A percentile compares a stretch with the other conserved stretches of the same genome.
phyloP scores from a whole-genome alignment of 2,113 vertebrate genomes.

The Oenanthe oenanthe region DNA sequence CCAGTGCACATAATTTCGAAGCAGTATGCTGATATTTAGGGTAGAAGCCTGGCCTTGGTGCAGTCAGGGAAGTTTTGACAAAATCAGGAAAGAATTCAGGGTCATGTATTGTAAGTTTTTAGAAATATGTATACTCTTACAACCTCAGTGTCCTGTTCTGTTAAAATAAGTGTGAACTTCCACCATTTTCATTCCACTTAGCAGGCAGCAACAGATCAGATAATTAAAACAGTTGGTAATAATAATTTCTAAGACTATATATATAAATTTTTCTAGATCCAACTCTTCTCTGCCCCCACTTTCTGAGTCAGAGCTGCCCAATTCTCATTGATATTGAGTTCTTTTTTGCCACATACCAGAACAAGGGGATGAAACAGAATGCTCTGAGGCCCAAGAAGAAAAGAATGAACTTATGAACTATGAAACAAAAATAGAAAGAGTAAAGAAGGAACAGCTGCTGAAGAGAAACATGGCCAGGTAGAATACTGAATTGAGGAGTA shows the following conservation, averaged over 20 bases:
- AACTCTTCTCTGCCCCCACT: background rate
- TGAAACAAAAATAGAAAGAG: background rate
- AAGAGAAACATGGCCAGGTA: background rate
- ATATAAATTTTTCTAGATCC: background rate
- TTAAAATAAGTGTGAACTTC: background rate
- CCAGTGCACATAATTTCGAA: background rate
- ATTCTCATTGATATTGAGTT: background rate
- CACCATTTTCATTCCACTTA: background rate
- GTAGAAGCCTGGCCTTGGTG: background rate
- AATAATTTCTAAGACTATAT: conserved; percentile 9
- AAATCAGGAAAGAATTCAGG: background rate
- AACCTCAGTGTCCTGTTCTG: background rate
- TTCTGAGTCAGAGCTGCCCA: conserved; percentile 3
- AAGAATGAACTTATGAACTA: background rate
- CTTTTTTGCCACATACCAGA: background rate
- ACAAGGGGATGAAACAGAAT: background rate
- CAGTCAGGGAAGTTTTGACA: background rate
- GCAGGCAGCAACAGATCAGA: background rate
- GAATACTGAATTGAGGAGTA: background rate
- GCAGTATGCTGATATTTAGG: background rate
- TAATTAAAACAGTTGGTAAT: background rate
- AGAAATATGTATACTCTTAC: background rate
- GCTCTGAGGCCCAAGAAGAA: background rate
- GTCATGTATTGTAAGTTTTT: background rate
- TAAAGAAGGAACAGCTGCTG: background rate